Evolutionary conservation across 1,140 invertebrate genomes (phyloP), one percentile per base, ranked within the genome.

Genomic region (Diabrotica undecimpunctata): DNA sequence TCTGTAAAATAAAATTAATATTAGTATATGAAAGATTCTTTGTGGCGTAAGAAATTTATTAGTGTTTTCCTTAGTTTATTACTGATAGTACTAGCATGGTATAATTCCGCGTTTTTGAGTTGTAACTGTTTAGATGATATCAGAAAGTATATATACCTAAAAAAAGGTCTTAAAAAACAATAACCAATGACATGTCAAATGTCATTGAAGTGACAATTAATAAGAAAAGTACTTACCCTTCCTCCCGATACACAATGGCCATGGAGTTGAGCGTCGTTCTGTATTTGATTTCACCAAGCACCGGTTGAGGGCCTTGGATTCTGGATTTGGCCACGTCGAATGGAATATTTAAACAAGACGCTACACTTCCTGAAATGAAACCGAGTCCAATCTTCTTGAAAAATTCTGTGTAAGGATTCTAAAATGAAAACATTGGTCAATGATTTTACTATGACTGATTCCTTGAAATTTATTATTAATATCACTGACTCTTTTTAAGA

Each of bases 311-410:
- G 0, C 94, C 92, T 80, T 97, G 95, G 69, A 97, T 97, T 64
- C 95, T 83, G 74, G 93, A 95, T 80, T 97, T 97, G 7, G 93
- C 95, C 6, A 97, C 95, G 79, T 97, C 95, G 81, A 96, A 97
- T 36, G 95, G 95, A 82, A 97, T 97, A 78, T 97, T 97, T 25
- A 93, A 81, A 74, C 88, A 87, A 0, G 93, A 96, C 14, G 89
- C 92, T 12, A 96, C 74, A 0, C 89, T 90, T 8, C 94, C 94
- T 14, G 93, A 91, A 14, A 83, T 81, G 74, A 97, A 94, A 54
- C 94, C 94, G 65, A 96, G 89, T 6, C 83, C 77, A 4, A 95
- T 84, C 79, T 91, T 89, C 14, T 87, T 80, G 7, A 85, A 70
- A 68, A 94, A 88, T 74, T 92, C 90, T 64, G 83, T 67, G 0